Base-by-base conservation (phyloP, 1,140 invertebrate species). In the Ditylenchus dipsaci region DNA sequence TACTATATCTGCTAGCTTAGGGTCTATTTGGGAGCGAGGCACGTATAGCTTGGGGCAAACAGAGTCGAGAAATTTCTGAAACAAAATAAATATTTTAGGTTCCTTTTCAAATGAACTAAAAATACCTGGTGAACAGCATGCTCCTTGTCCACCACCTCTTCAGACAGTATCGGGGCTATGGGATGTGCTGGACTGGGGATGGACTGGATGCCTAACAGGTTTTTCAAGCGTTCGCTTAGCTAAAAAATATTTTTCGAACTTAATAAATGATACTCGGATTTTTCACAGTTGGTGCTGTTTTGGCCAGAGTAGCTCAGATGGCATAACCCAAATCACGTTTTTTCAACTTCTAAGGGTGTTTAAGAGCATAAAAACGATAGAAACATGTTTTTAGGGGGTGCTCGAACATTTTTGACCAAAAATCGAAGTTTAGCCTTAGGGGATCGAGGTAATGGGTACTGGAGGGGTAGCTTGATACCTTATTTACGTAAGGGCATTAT, bases 211-310 rank as follows among this genome's bases (percentile, higher is more conserved):
- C 26, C 23, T 0, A 69, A 30, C 45, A 27, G 13, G 8, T 56
- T 21, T 71, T 69, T 69, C 8, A 69, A 23, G 0, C 38, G 38
- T 26, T 73, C 56, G n/a, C 70, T 72, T 9, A 69, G 7, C 68
- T 69, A 38, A 56, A 69, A 70, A 7, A 13, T 38, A 38, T 3
- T 3, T 5, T 38, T 38, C 11, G n/a, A n/a, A n/a, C n/a, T n/a
- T n/a, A n/a, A n/a, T n/a, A n/a, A n/a, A n/a, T n/a, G n/a, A n/a
- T n/a, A n/a, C n/a, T n/a, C n/a, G n/a, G n/a, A n/a, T n/a, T n/a
- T n/a, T n/a, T n/a, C n/a, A n/a, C n/a, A n/a, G n/a, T n/a, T n/a
- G n/a, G n/a, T n/a, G n/a, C n/a, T n/a, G n/a, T n/a, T n/a, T n/a
- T n/a, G n/a, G n/a, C n/a, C n/a, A n/a, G n/a, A n/a, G n/a, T n/a